Conservation (phyloP, 2,113 vertebrate species). For the Indicator maculatus region DNA sequence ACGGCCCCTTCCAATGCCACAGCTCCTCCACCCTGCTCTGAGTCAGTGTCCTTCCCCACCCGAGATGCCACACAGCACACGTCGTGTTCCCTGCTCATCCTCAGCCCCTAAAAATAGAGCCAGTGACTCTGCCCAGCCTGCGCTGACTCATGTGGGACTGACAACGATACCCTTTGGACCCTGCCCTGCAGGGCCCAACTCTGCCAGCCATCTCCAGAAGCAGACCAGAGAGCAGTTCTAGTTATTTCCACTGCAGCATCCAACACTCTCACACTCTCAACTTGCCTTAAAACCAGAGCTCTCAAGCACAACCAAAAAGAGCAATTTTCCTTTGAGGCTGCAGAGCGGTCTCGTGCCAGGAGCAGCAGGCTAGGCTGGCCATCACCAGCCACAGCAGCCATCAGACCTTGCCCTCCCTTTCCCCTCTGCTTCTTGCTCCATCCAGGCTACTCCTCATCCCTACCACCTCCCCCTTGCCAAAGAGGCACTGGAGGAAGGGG, state of each 20-base stretch:
- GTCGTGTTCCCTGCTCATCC: not conserved
- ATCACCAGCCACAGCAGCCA: not conserved
- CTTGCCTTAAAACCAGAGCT: not conserved
- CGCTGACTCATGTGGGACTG: not conserved
- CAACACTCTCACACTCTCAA: not conserved
- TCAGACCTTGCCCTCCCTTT: not conserved
- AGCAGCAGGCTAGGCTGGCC: not conserved
- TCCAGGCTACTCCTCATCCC: not conserved
- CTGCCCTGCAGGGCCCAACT: not conserved
- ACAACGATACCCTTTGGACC: not conserved
- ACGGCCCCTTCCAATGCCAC: accelerated
- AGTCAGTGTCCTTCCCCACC: not conserved
- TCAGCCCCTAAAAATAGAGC: slow-evolving; percentile 11
- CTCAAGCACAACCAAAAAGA: not conserved
- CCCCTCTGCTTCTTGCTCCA: not conserved
- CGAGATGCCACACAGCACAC: slow-evolving; percentile 1
- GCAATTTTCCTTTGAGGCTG: slow-evolving; percentile 24
- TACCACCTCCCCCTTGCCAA: not conserved
- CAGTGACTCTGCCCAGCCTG: not conserved
- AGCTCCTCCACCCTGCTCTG: not conserved
- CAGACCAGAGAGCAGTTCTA: not conserved
- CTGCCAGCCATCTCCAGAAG: slow-evolving; percentile 3
- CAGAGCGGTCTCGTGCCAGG: slow-evolving; percentile 3
- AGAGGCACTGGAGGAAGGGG: not conserved
- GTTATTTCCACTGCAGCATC: slow-evolving; percentile 40